Conservation (phyloP, 1,140 invertebrate species). For the Cydia fagiglandana region DNA sequence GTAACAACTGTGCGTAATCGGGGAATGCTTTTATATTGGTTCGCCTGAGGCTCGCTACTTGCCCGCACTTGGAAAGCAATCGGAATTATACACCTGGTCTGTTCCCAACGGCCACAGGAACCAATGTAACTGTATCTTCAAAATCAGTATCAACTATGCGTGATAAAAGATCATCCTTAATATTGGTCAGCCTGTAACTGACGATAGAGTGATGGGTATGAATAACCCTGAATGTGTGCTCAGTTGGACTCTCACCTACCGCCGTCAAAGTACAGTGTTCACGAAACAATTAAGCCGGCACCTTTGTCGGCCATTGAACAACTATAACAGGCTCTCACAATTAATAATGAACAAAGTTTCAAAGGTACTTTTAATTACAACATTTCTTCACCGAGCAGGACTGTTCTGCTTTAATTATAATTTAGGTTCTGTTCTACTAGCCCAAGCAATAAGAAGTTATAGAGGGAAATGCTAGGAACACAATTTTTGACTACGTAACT, state of each 20-base stretch:
- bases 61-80: background rate
- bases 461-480: too few relatives aligned
- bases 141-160: background rate
- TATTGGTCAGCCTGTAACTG: background rate
- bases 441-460: too few relatives aligned
- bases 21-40: background rate
- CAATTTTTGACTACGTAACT: too few relatives aligned
- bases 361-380: slow-evolving; percentile 4
- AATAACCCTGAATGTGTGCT: background rate
- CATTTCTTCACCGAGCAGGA: slow-evolving; percentile 12
- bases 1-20: background rate
- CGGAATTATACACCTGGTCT: background rate
- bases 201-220: background rate
- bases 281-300: slow-evolving; percentile 23
- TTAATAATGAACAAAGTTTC: slow-evolving; percentile 25
- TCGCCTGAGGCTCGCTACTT: background rate
- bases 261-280: slow-evolving; percentile 36
- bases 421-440: background rate
- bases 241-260: slow-evolving; percentile 49
- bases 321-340: slow-evolving; percentile 16
- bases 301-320: background rate
- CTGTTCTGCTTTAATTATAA: background rate
- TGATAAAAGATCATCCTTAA: background rate
- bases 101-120: background rate
- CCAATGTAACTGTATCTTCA: background rate